Evolutionary conservation across 2,797 vertebrate species (phyloP), one percentile per base, ranked within the genome.

Genomic region (Sebastes iracundus): DNA sequence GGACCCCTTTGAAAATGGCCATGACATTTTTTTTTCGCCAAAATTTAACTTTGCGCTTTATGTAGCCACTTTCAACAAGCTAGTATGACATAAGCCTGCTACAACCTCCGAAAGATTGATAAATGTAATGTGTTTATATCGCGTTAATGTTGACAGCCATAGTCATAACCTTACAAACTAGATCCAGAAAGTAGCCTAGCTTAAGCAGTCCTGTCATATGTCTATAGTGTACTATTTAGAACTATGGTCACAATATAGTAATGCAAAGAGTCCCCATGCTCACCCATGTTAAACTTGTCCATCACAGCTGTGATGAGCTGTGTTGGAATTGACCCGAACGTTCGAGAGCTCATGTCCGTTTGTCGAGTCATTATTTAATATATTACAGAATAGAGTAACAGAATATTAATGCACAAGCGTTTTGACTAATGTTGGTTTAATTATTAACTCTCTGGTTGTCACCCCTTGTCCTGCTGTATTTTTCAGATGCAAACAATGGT

Each of bases 401-500:
- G 4, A 61, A 52, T n/a, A 33, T 30, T n/a, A 9, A 27, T 64
- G 16, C 7, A 18, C 10, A 56, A 8, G 11, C 1, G 3, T 52
- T 75, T 60, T 10, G 9, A 16, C 4, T 30, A 23, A n/a, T 61
- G 18, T 5, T 2, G 1, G 22, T 73, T 52, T 4, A 25, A 22
- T 56, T 14, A 23, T 16, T 20, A 49, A 49, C 3, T 49, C 46
- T 18, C 16, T 55, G 27, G 4, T 16, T 75, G 7, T 32, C 20
- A 63, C 2, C 4, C 4, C n/a, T 38, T 42, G 11, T 52, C 7
- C 12, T 27, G 4, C 1, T 85, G 10, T 87, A 1, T 72, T 82
- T 83, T 91, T 53, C 87, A 95, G 94, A 53, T 95, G 93, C 75
- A 92, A 90, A 65, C 89, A 91, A 90, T 94, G 92, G 94, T 11